Evolutionary conservation across 1,140 invertebrate genomes (phyloP).

Genomic region (Sinonovacula constricta): DNA sequence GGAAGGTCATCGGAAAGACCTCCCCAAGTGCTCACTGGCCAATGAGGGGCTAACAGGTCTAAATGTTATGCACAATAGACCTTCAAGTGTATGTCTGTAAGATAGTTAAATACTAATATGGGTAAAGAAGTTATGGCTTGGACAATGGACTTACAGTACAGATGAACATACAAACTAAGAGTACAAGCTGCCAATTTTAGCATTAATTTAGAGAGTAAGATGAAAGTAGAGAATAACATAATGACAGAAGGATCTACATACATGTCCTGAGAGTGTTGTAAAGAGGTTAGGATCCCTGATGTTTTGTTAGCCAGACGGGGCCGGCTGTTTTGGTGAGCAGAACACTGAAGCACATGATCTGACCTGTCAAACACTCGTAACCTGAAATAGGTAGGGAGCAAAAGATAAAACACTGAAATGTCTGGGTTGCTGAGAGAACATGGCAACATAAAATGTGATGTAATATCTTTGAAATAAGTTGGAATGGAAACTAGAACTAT

Average conservation of each 20-base stretch:
- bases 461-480: background rate
- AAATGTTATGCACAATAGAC: no score
- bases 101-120: no score
- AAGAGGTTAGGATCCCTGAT: slow-evolving; percentile 69
- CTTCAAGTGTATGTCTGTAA: no score
- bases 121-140: no score
- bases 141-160: no score
- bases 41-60: no score
- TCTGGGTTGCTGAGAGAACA: background rate
- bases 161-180: no score
- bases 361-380: slow-evolving; percentile 71
- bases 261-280: slow-evolving; percentile 73
- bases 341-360: slow-evolving; percentile 75
- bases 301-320: slow-evolving; percentile 57
- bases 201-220: no score
- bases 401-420: background rate
- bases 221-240: no score
- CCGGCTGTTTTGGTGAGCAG: slow-evolving; percentile 74
- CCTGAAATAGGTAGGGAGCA: slow-evolving; percentile 60
- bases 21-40: no score
- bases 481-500: background rate
- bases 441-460: background rate
- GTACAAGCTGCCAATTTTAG: no score
- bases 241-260: slow-evolving; percentile 30
- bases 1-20: no score